Evolutionary conservation across 2,888 invertebrate species (phyloP), one percentile per base, ranked within the genome.

Genomic region (Epistrophella euchroma): DNA sequence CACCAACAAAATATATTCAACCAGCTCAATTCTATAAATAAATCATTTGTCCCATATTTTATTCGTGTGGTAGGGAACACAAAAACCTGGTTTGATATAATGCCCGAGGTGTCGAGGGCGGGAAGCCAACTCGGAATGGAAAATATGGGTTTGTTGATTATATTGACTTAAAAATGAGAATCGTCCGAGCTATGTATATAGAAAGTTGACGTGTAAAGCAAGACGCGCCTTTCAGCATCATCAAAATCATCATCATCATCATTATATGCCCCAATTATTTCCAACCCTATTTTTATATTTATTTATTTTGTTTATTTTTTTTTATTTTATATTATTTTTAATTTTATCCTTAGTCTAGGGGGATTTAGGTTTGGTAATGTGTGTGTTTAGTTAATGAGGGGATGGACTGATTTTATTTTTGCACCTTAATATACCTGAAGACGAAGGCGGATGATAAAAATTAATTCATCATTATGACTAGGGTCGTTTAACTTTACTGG

Each of bases 21-120:
- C 28, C 55, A 43, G 19, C 68, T 72, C 32, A 28, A 47, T 62
- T 72, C 81, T 85, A 85, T 85, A 85, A 85, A 85, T 85, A 85
- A 85, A 81, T 85, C 81, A 85, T 85, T 62, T 81, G 85, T 73
- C 81, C 85, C 56, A 77, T 81, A 85, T 85, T 85, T 85, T 85
- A 85, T 85, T 81, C 60, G 13, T 81, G 76, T 25, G 85, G 72
- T 17, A 58, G 43, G 37, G 56, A 43, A 22, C 43, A 52, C 28
- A 32, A 56, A 50, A 52, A 52, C 50, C 47, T 56, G 47, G 64
- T 55, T 17, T 55, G 9, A 25, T 45, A 25, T 45, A 17, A 15
- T n/a, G 75, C 37, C n/a, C 11, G 22, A 37, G 45, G 47, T 47
- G n/a, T 2, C 25, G 35, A 17, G 5, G 13, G n/a, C 11, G 43